Percentiles rank a stretch among this genome's conserved stretches.
These are phyloP conservation scores for Rallus crepitans DNA, from an alignment of 2,797 vertebrate genomes.

Conservation along the genomic window DNA sequence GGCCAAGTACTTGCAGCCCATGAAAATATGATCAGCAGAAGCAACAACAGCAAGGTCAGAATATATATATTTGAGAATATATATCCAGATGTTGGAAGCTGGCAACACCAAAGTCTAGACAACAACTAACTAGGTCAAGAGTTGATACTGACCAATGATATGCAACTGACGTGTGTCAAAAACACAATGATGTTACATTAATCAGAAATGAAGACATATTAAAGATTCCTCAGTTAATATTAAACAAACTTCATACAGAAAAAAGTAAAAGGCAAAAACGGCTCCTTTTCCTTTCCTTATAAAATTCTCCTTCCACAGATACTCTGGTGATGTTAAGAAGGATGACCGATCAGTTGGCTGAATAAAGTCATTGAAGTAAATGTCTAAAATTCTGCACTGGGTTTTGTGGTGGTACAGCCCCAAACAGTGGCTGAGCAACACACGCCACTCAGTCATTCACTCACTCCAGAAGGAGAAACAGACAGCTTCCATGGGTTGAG, in stretches of 20 bases:
- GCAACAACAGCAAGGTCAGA: too few species aligned
- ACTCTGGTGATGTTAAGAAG: neutral
- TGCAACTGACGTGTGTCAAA: neutral
- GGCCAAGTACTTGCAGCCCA: too few species aligned
- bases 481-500: too few species aligned
- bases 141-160: neutral
- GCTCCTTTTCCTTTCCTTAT: neutral
- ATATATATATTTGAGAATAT: neutral
- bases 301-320: neutral
- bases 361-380: neutral
- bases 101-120: neutral
- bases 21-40: too few species aligned
- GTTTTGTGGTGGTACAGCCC: too few species aligned
- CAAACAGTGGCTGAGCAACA: too few species aligned
- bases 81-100: neutral
- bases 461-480: too few species aligned
- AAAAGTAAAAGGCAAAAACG: neutral
- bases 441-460: too few species aligned
- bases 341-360: neutral
- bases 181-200: neutral
- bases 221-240: neutral
- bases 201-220: neutral
- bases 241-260: neutral
- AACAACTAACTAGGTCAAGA: neutral
- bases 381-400: neutral